Evolutionary conservation across 1,140 invertebrate species (phyloP), one percentile per base, ranked within the genome.

Genomic region (Caenorhabditis briggsae): DNA sequence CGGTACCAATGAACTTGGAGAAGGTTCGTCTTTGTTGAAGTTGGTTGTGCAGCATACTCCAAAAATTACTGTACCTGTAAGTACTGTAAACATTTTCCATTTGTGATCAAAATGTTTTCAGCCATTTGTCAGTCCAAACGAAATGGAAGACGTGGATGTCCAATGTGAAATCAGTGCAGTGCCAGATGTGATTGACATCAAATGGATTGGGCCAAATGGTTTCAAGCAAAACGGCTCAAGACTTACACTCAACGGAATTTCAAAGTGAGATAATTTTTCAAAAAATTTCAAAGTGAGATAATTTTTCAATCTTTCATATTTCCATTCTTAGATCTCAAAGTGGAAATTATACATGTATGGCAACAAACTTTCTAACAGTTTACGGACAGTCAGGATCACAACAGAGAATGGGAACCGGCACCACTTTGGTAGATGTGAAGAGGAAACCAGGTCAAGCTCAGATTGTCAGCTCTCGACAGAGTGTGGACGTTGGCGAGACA

Each of bases 341-440:
- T 50, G 86, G 86, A 74, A 87, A 87, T 23, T 87, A 87, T 53
- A 87, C 86, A 8, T 87, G 86, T 58, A 58, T 58, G 23, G 86
- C 86, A 18, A 85, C 83, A 7, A 87, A 87, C 65, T 84, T 87
- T 59, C 48, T 87, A 25, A 87, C 82, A 8, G 59, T 87, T 25
- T 87, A 84, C 41, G 86, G 83, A 12, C 82, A 84, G 20, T 48
- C 86, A 20, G 86, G 86, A 7, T 84, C 82, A 23, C 86, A 87
- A 55, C 61, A 64, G 61, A 70, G 86, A 61, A 70, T 64, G 43
- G 86, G 86, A 8, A 64, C 61, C 16, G 86, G 84, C 16, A 59
- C 50, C 5, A 82, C 74, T 16, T 20, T 87, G n/a, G 46, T 87
- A 18, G 86, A 87, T 56, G 86, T 87, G 6, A 87, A 84, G 48